Percentiles rank a stretch among this genome's conserved stretches.
Evolutionary conservation across 2,888 invertebrate species (phyloP).

Genomic region (Drosophila imparisetae): DNA sequence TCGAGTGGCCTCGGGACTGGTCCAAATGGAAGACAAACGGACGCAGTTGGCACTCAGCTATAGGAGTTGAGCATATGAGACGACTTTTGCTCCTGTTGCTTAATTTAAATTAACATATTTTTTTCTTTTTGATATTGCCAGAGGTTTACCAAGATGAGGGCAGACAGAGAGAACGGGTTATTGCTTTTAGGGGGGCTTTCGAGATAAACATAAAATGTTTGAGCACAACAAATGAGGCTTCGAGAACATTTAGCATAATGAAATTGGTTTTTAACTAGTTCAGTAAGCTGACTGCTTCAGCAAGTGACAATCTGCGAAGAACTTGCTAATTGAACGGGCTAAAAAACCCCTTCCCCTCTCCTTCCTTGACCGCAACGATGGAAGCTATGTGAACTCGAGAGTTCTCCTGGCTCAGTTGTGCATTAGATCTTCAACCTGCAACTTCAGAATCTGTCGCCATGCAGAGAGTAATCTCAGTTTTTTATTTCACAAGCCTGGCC

Average conservation of each 20-base stretch:
- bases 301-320: constrained; percentile 41
- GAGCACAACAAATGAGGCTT: constrained; percentile 20
- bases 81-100: constrained; percentile 23
- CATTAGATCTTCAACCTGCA: constrained; percentile 21
- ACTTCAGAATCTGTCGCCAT: constrained; percentile 26
- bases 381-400: neutral
- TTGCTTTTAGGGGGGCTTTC: constrained; percentile 27
- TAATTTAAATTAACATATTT: constrained; percentile 53
- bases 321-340: constrained; percentile 67
- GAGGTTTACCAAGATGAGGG: constrained; percentile 1
- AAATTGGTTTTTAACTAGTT: constrained; percentile 53
- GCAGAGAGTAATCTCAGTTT: constrained; percentile 8
- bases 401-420: constrained; percentile 42
- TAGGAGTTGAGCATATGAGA: neutral
- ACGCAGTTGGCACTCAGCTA: constrained; percentile 30
- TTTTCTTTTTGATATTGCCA: constrained; percentile 40
- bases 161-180: constrained; percentile 2
- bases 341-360: neutral
- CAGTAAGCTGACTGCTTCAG: constrained; percentile 14
- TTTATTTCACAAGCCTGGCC: neutral
- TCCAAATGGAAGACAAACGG: constrained; percentile 61
- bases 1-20: constrained; percentile 44
- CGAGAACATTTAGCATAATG: constrained; percentile 30
- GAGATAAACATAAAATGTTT: constrained; percentile 22
- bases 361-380: constrained; percentile 21